Evolutionary conservation across 2,113 vertebrate genomes (phyloP), one percentile per base, ranked within the genome.

Genomic region (Leptodactylus fuscus): DNA sequence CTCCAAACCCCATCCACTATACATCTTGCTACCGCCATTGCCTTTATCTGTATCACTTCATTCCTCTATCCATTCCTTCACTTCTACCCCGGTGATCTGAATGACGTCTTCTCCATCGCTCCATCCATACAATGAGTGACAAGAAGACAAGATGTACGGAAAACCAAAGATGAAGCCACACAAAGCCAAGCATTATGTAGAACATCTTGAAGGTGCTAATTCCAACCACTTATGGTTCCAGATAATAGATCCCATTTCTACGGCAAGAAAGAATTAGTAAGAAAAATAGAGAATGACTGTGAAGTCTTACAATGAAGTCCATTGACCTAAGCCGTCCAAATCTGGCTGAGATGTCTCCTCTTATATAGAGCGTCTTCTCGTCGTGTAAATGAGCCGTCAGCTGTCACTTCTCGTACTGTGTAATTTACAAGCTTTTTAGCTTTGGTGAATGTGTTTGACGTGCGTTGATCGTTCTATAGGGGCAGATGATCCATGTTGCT

Each of bases 341-440:
- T n/a, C 5, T 24, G 41, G n/a, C 10, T 70, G 4, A 22, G 34
- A 38, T 38, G 46, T 38, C 34, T 70, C n/a, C 38, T 74, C 41
- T 74, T 44, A 8, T 41, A 73, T 41, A 41, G 2, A 73, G 69
- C 7, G 0, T 16, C 15, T 0, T 65, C 60, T 32, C 22, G 29
- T 1, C 2, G 67, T 2, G 22, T 5, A 36, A 34, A 70, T 38
- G 15, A 70, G 16, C 70, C 12, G 0, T 73, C 41, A 44, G 36
- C 38, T 24, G 20, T 44, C 70, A 46, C 38, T 24, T 24, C 22
- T 15, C 8, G 22, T 24, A 46, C 11, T 24, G 22, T 44, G 38
- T 41, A 41, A 44, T 74, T 74, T 46, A 46, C 41, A 48, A 46
- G 38, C 22, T 46, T 48, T 74, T 46, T 74, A 74, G 71, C 24